These are phyloP conservation scores for Sinentomon sp. DNA, from an alignment of 2,888 invertebrate species.

Conservation along the genomic window DNA sequence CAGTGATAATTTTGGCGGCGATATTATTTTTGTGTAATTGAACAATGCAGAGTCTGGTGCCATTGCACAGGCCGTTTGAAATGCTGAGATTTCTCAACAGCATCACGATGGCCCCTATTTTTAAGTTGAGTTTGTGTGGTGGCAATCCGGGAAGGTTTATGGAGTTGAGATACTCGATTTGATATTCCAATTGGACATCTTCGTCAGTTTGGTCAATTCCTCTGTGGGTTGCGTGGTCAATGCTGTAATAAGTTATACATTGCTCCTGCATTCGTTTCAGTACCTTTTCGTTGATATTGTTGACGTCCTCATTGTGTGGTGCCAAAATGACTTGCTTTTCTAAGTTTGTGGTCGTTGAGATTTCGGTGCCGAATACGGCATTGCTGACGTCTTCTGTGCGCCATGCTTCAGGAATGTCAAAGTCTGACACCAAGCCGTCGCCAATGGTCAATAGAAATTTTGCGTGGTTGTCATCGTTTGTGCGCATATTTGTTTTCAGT, in stretches of 20 bases:
- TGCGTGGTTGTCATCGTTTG: neutral
- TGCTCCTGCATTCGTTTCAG: neutral
- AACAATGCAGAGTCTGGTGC: slow-evolving; percentile 5
- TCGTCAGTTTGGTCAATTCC: slow-evolving; percentile 4
- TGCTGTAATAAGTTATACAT: slow-evolving; percentile 3
- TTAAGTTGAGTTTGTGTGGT: slow-evolving; percentile 12
- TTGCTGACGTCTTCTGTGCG: slow-evolving; percentile 1
- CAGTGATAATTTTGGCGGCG: slow-evolving; percentile 6
- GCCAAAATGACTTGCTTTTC: slow-evolving; percentile 6
- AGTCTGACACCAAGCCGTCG: no score
- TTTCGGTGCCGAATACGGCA: neutral
- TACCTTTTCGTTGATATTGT: slow-evolving; percentile 4
- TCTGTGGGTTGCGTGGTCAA: slow-evolving; percentile 1
- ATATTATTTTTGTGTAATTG: slow-evolving; percentile 3
- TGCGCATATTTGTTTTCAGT: slow-evolving; percentile 11
- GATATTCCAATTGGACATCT: slow-evolving; percentile 4
- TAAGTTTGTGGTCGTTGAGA: neutral
- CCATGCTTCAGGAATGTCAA: no score
- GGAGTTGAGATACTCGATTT: slow-evolving; percentile 12
- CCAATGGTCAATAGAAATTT: slow-evolving; percentile 8
- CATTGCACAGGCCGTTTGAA: slow-evolving; percentile 7
- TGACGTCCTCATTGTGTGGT: slow-evolving; percentile 5
- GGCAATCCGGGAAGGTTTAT: slow-evolving; percentile 13
- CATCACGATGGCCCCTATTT: slow-evolving; percentile 12
- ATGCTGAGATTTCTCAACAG: slow-evolving; percentile 9